Percentiles rank a stretch among this genome's conserved stretches.
These are phyloP conservation scores for Drosophila seguyi DNA, from an alignment of 1,140 invertebrate species.

Conservation along the genomic window DNA sequence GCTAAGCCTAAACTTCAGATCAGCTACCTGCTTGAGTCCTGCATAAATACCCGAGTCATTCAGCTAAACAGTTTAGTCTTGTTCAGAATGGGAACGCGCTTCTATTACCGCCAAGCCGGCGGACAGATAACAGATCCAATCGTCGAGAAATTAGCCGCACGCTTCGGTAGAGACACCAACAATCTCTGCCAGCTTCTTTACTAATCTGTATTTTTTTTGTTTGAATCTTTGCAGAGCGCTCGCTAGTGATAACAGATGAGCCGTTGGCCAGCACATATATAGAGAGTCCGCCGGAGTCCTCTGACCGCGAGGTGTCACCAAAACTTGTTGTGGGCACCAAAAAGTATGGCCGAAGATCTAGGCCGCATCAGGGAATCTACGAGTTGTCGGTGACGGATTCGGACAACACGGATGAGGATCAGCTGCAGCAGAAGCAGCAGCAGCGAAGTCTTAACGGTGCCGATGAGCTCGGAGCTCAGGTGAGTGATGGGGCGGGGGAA, in stretches of 20 bases:
- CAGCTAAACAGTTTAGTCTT: slow-evolving; percentile 12
- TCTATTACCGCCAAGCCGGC: slow-evolving; percentile 76
- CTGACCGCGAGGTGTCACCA: slow-evolving; percentile 89
- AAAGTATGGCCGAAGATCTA: slow-evolving; percentile 90
- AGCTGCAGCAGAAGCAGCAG: slow-evolving; percentile 53
- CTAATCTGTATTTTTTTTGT: slow-evolving; percentile 1
- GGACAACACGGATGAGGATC: slow-evolving; percentile 76
- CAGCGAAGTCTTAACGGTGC: slow-evolving; percentile 58
- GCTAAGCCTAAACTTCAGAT: slow-evolving; percentile 11
- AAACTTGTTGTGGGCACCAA: slow-evolving; percentile 91
- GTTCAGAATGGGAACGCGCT: slow-evolving; percentile 67
- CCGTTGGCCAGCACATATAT: slow-evolving; percentile 45
- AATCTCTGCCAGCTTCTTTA: background rate
- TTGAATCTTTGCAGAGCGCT: slow-evolving; percentile 66
- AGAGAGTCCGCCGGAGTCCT: slow-evolving; percentile 86
- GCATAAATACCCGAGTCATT: slow-evolving; percentile 33
- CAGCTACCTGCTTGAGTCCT: slow-evolving; percentile 10
- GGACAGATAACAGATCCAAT: slow-evolving; percentile 81
- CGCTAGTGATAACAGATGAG: slow-evolving; percentile 73
- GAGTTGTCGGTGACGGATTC: slow-evolving; percentile 77
- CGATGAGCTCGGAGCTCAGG: slow-evolving; percentile 57
- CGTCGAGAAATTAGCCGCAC: slow-evolving; percentile 76
- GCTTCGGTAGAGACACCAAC: slow-evolving; percentile 57
- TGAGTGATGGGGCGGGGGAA: slow-evolving; percentile 6
- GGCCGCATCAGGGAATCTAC: slow-evolving; percentile 85